These are phyloP conservation scores for Sebastes umbrosus DNA, from an alignment of 2,797 vertebrate species.

Conservation along the genomic window DNA sequence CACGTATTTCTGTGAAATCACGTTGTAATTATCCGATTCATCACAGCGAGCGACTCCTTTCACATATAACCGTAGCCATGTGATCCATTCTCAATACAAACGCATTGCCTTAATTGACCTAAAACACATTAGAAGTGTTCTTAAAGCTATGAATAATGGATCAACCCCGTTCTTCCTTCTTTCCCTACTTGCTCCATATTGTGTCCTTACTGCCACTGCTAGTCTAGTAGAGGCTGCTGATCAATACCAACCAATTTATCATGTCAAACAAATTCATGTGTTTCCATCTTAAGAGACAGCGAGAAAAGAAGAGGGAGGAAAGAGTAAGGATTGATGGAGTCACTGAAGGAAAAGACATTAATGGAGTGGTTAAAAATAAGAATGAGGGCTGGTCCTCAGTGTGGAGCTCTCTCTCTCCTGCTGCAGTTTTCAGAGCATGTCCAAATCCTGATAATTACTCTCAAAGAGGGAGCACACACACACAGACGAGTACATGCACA, in stretches of 20 bases:
- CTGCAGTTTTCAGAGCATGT: conserved; percentile 59
- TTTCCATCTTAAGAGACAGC: conserved; percentile 13
- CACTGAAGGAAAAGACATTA: conserved; percentile 57
- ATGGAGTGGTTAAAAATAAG: conserved; percentile 77
- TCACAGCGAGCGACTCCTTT: background rate
- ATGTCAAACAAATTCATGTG: background rate
- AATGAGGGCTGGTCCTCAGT: conserved; percentile 75
- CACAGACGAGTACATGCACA: background rate
- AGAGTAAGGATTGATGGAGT: conserved; percentile 43
- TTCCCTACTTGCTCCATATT: background rate
- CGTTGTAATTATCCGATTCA: background rate
- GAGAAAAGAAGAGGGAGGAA: background rate
- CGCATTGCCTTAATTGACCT: background rate
- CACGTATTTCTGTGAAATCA: background rate
- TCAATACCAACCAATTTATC: conserved; percentile 3
- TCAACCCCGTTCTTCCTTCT: background rate
- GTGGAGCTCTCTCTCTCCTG: conserved; percentile 43
- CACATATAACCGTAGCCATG: background rate
- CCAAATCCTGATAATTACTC: conserved; percentile 49
- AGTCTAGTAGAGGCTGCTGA: background rate
- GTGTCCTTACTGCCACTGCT: background rate
- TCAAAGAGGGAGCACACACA: conserved; percentile 4
- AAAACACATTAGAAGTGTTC: background rate
- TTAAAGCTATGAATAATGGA: background rate
- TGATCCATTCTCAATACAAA: background rate